Evolutionary conservation across 1,140 invertebrate species (phyloP), one percentile per base, ranked within the genome.

Genomic region (Megalopta genalis): DNA sequence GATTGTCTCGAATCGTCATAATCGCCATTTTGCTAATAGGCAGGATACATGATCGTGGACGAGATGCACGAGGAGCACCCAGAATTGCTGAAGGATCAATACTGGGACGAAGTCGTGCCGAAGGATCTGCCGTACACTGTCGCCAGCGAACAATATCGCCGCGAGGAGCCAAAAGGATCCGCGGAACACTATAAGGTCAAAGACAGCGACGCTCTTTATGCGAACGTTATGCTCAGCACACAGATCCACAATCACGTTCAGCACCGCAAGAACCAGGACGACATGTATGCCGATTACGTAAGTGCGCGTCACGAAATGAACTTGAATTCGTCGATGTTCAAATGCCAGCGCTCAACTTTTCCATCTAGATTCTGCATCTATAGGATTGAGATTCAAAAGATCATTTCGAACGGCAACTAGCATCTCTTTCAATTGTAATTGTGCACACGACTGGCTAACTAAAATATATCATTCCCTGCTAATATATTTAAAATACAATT

Each of bases 61-160:
- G 97, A 97, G 91, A 97, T 98, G 96, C 97, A 98, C 90, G 96
- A 97, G 87, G 97, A 97, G 90, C 96, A 97, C 89, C 97, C 97
- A 6, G 97, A 98, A 90, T 92, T 97, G n/a, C 91, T 97, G 8
- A 96, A 97, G 80, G 97, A 98, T 90, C 96, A 97, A 87, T 97
- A 97, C 88, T 98, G 97, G 97, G 97, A 98, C 86, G 97, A 98
- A 83, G 96, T 97, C 62, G 96, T 98, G 42, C 97, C 97, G 1
- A 96, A 96, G 90, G 96, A 97, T 87, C 91, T 98, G 81, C 97
- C 97, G 1, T 97, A 97, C 82, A 97, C 97, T 0, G 94, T 97
- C 0, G 97, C 96, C 0, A 97, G 96, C 8, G 97, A 97, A 86
- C 96, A 97, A 80, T 97, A 97, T 85, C 91, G 97, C 1, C 93